phyloP scores from a whole-genome alignment of 2,113 vertebrate species.

The Carassius gibelio region DNA sequence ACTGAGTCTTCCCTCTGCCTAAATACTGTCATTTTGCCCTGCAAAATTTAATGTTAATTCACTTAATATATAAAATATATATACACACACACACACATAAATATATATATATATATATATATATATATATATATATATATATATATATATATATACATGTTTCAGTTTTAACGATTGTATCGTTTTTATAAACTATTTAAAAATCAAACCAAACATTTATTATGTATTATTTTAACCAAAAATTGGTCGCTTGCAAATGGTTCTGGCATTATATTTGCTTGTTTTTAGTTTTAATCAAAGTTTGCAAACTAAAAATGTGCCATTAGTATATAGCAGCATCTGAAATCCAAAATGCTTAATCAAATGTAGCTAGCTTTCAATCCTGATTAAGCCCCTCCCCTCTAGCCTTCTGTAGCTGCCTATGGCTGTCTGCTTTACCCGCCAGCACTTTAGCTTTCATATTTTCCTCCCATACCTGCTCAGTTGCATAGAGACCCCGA shows the following conservation, averaged over 20 bases:
- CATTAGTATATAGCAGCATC: background rate
- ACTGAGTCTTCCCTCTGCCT: constrained; percentile 12
- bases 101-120: background rate
- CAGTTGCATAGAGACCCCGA: constrained; percentile 66
- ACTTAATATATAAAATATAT: background rate
- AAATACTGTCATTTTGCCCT: constrained; percentile 73
- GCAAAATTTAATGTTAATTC: constrained; percentile 49
- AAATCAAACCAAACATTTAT: background rate
- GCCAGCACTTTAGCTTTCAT: background rate
- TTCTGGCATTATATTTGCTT: background rate
- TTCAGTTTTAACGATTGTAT: background rate
- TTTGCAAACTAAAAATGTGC: background rate
- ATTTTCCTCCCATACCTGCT: constrained; percentile 72
- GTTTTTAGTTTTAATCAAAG: background rate
- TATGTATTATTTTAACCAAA: background rate
- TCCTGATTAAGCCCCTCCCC: constrained; percentile 11
- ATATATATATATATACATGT: background rate
- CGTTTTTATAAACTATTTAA: background rate
- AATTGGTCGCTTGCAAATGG: background rate
- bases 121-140: background rate
- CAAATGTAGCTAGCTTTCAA: constrained; percentile 5
- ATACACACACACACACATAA: too few relatives aligned
- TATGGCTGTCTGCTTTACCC: constrained; percentile 54
- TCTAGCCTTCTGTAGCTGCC: constrained; percentile 29
- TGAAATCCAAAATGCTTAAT: background rate